Conservation (phyloP, 2,888 invertebrate species). For the Chloroclysta siterata region DNA sequence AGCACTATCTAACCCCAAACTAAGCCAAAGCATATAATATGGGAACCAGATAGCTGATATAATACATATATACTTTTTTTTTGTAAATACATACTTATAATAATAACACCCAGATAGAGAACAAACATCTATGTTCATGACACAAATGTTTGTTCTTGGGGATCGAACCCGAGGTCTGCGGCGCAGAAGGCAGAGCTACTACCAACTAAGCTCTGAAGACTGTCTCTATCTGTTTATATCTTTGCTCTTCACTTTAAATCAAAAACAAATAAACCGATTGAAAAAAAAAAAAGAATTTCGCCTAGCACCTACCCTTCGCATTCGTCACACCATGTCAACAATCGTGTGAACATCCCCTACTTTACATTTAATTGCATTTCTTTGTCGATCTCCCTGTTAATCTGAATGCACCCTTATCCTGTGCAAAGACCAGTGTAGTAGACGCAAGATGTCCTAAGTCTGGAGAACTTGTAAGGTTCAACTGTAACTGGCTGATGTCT, state of each 20-base stretch:
- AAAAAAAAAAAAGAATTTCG: constrained; percentile 58
- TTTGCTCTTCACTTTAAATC: constrained; percentile 40
- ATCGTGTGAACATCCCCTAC: constrained; percentile 80
- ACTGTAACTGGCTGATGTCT: constrained; percentile 53
- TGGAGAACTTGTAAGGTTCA: constrained; percentile 45
- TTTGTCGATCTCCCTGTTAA: constrained; percentile 81
- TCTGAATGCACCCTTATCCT: constrained; percentile 78
- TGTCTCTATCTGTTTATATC: too few relatives aligned
- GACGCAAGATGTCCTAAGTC: constrained; percentile 4
- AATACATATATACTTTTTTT: too few relatives aligned
- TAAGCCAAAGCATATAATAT: too few relatives aligned
- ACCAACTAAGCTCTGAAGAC: too few relatives aligned
- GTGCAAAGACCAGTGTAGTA: constrained; percentile 20
- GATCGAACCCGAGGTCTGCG: too few relatives aligned
- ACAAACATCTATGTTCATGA: too few relatives aligned
- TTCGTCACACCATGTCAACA: constrained; percentile 81
- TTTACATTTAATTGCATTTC: constrained; percentile 85
- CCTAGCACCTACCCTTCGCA: constrained; percentile 67
- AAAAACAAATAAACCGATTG: constrained; percentile 53
- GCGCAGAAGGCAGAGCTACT: too few relatives aligned
- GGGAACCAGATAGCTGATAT: too few relatives aligned
- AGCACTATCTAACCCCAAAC: too few relatives aligned
- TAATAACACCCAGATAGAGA: too few relatives aligned
- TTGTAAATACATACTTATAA: too few relatives aligned
- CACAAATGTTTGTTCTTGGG: too few relatives aligned